phyloP scores from a whole-genome alignment of 2,797 vertebrate species.

The Podargus strigoides region DNA sequence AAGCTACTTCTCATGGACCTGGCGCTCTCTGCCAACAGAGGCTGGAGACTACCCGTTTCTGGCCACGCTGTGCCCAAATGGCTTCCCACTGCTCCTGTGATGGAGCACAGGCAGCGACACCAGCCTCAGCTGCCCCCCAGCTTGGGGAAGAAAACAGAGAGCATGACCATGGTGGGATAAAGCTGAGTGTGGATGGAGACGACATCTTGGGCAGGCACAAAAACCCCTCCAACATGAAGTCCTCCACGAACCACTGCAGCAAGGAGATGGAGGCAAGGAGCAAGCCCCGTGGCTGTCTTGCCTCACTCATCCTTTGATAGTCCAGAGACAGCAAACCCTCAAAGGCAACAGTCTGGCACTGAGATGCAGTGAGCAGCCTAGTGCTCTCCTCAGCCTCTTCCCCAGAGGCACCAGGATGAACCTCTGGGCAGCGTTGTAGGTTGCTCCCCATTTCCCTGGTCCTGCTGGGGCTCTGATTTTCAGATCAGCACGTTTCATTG shows the following conservation, averaged over 20 bases:
- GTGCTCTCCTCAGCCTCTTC: neutral
- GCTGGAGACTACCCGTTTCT: neutral
- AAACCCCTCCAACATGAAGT: accelerated
- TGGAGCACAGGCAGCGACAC: neutral
- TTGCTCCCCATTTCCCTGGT: neutral
- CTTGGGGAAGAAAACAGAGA: neutral
- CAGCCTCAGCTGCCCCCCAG: neutral
- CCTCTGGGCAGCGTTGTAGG: neutral
- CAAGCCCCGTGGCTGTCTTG: neutral
- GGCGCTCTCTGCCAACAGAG: neutral
- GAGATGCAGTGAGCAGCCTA: accelerated
- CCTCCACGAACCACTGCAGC: neutral
- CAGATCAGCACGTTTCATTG: neutral
- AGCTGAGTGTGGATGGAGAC: neutral
- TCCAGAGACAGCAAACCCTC: neutral
- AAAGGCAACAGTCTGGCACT: neutral
- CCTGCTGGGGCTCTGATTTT: neutral
- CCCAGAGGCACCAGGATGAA: neutral
- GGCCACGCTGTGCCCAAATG: neutral
- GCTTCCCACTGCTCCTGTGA: neutral
- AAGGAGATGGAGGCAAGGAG: neutral
- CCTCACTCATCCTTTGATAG: neutral
- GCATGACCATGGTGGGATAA: accelerated
- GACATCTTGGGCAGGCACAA: neutral
- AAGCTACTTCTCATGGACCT: neutral